Base-by-base conservation (phyloP, 2,888 invertebrate species). In the Anthophora plumipes region DNA sequence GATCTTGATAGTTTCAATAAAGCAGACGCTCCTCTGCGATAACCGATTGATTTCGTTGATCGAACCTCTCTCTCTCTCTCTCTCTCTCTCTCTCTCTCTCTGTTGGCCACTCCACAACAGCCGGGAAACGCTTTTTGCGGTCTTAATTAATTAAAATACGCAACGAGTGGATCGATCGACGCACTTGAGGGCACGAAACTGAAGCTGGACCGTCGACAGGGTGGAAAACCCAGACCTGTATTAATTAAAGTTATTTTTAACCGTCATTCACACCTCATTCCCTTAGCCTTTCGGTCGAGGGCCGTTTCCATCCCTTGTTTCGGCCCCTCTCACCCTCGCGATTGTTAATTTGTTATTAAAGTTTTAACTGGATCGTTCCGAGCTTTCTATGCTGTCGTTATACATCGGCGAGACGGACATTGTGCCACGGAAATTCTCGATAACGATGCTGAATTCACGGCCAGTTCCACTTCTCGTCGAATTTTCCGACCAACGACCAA, bases 231-330 rank as follows among this genome's bases (percentile, higher is more conserved):
- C 54, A 46, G 12, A 14, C 60, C 12, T 25, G 75, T 54, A 63
- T 82, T 83, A 82, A 83, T 83, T 83, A 83, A 82, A 77, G 70
- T 76, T 78, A 72, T 79, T 82, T 79, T 67, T 71, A 76, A 83
- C 73, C 64, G 68, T 64, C 31, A 43, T 55, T 71, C 79, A 22
- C 77, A 25, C 39, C 31, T 22, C 63, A 11, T 20, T 63, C 57
- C 37, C 37, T 57, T n/a, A 41, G 37, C 39, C 14, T 25, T 43
- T 39, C 43, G 9, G 48, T 12, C 12, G 17, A 0, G 9, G 7
- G 7, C 12, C 20, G 55, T 50, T 72, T 52, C 25, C 25, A 31
- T 25, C 63, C 41, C 54, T 72, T 66, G 37, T 72, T 72, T 41
- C 41, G 17, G 8, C 12, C 12, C 12, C n/a, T 31, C 52, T 43